A percentile compares a stretch with the other conserved stretches of the same genome.
Conservation (phyloP, 37 sponge, comb jelly and placozoan species). For the Ephydatia muelleri region DNA sequence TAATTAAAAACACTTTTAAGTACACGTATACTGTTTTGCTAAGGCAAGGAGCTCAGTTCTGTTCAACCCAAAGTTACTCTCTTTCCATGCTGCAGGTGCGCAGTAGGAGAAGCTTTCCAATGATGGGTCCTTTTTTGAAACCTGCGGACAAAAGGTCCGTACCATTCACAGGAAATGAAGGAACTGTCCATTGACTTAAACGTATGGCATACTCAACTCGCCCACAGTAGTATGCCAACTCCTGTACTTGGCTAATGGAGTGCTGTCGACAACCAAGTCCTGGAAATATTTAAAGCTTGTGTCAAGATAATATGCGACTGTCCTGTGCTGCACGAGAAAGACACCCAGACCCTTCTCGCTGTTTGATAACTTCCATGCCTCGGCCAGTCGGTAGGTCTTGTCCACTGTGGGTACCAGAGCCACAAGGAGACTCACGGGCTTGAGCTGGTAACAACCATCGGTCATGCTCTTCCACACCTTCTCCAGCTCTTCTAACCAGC, state of each 20-base stretch:
- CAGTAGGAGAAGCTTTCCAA: constrained; percentile 57
- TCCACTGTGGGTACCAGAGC: constrained; percentile 49
- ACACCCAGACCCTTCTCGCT: constrained; percentile 64
- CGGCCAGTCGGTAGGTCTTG: constrained; percentile 46
- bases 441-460: constrained; percentile 19
- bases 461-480: constrained; percentile 61
- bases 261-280: constrained; percentile 78
- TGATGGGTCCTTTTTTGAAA: constrained; percentile 61
- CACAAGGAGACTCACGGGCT: constrained; percentile 77
- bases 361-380: constrained; percentile 88
- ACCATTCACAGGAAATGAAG: constrained; percentile 86
- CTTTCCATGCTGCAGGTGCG: constrained; percentile 86
- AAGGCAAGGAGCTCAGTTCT: constrained; percentile 81
- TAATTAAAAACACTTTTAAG: neutral
- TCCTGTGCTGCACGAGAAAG: constrained; percentile 57
- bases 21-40: neutral
- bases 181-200: constrained; percentile 70
- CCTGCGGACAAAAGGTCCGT: constrained; percentile 66
- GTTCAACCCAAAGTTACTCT: constrained; percentile 63
- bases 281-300: constrained; percentile 72
- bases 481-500: constrained; percentile 62
- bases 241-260: constrained; percentile 30
- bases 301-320: neutral
- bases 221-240: constrained; percentile 77
- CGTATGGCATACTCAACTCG: constrained; percentile 21